Base-by-base conservation (phyloP, 2,797 vertebrate genomes). In the Clarias laeviceps region DNA sequence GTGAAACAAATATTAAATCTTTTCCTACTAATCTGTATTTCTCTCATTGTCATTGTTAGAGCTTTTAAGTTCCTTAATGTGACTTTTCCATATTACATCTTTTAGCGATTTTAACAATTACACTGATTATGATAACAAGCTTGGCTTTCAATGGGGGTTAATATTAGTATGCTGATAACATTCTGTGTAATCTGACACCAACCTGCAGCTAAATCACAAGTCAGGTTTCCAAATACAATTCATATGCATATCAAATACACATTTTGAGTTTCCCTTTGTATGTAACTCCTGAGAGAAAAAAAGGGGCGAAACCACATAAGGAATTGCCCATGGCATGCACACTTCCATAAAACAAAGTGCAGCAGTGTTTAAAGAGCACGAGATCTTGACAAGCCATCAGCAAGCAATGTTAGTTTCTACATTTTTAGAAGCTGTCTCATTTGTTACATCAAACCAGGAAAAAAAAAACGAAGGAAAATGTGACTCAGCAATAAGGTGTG, bases 401-500 rank as follows among this genome's bases (percentile, higher is more conserved):
- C 32, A 37, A 24, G 27, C 29, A 50, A 12, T 83, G 34, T 62
- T 15, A 32, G 54, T 20, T 79, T 50, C 18, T 22, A 66, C 32
- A 66, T 78, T 74, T 74, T 64, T 56, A 24, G 2, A 18, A 83
- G 27, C n/a, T 64, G 69, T 22, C 27, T 40, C 17, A 24, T 62
- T 83, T 22, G 70, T 62, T 54, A 65, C 29, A 14, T 3, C 14
- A 50, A 79, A 40, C 32, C 77, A 9, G 12, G 34, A 4, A 17
- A n/a, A 62, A n/a, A 45, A 45, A 45, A 45, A 50, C 45, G 14
- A 40, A 66, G 9, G 65, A 45, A 59, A 34, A 12, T 5, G 20
- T 69, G 66, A 85, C 5, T 50, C 24, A 74, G 29, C n/a, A 32
- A 32, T 27, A 15, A 81, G 79, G 84, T 29, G 69, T 73, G 78